These are phyloP conservation scores for Dione vanillae DNA, from an alignment of 2,888 invertebrate species.

Conservation along the genomic window DNA sequence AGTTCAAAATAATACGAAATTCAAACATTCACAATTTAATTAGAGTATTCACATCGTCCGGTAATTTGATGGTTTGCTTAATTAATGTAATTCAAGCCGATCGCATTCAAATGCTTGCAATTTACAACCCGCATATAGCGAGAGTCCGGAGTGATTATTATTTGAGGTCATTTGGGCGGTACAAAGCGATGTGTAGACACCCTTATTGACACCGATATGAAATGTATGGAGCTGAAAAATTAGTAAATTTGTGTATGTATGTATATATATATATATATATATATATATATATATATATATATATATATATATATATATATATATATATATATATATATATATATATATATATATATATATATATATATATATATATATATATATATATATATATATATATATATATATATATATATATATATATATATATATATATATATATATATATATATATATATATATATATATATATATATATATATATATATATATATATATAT, in stretches of 20 bases:
- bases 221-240: slow-evolving; percentile 55
- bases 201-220: slow-evolving; percentile 56
- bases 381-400: too few relatives aligned
- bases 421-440: too few relatives aligned
- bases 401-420: too few relatives aligned
- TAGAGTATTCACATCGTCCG: slow-evolving; percentile 57
- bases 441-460: too few relatives aligned
- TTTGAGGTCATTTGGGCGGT: slow-evolving; percentile 79
- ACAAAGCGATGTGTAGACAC: slow-evolving; percentile 64
- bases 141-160: slow-evolving; percentile 75
- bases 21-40: slow-evolving; percentile 46
- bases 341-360: too few relatives aligned
- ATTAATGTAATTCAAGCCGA: slow-evolving; percentile 77
- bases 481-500: too few relatives aligned
- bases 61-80: slow-evolving; percentile 64
- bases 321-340: too few relatives aligned
- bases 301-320: too few relatives aligned
- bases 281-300: too few relatives aligned
- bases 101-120: slow-evolving; percentile 74
- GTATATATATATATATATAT: too few relatives aligned
- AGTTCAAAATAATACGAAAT: background rate
- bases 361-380: too few relatives aligned
- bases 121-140: slow-evolving; percentile 80
- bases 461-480: too few relatives aligned
- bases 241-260: background rate